phyloP scores from a whole-genome alignment of 2,113 vertebrate genomes.

The Larimichthys crocea region DNA sequence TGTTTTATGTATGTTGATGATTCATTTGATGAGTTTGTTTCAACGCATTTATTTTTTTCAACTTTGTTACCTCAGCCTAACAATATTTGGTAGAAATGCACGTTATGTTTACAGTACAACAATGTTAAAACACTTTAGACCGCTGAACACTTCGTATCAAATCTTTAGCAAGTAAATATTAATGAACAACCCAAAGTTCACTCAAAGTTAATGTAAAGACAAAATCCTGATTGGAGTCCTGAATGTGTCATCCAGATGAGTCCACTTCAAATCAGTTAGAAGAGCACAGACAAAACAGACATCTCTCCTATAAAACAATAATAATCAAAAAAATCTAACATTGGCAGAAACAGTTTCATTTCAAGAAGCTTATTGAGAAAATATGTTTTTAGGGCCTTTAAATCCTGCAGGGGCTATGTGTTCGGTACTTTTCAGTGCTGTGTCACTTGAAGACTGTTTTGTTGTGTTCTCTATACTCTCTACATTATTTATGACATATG shows the following conservation, averaged over 20 bases:
- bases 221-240: neutral
- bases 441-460: neutral
- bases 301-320: neutral
- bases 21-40: neutral
- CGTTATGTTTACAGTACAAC: too few relatives aligned
- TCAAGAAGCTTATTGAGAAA: neutral
- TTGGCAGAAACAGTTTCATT: neutral
- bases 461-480: neutral
- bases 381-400: neutral
- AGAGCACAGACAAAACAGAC: too few relatives aligned
- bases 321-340: neutral
- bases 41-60: neutral
- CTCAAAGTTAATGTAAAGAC: too few relatives aligned
- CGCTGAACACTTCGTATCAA: too few relatives aligned
- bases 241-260: neutral
- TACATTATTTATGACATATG: neutral
- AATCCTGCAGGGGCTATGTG: too few relatives aligned
- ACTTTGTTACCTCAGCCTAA: neutral
- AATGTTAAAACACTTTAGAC: too few relatives aligned
- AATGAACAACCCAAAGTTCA: too few relatives aligned
- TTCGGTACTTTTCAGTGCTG: too few relatives aligned
- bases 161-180: too few relatives aligned
- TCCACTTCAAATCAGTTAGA: neutral
- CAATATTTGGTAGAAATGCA: too few relatives aligned
- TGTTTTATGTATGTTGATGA: neutral